phyloP scores from a whole-genome alignment of 2,113 vertebrate genomes.

The Notarius lentiginosus region DNA sequence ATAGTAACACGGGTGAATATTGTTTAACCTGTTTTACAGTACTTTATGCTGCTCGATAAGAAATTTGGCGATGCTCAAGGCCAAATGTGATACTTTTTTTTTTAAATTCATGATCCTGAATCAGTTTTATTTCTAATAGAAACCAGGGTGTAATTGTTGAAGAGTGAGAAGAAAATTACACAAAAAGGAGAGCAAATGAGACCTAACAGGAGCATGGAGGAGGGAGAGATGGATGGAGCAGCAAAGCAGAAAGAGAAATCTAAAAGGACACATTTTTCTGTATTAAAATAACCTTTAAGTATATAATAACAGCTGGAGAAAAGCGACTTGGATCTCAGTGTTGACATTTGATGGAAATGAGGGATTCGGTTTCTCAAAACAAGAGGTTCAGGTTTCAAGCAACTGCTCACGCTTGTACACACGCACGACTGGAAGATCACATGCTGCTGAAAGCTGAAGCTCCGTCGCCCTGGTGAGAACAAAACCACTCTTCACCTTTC shows the following conservation, averaged over 20 bases:
- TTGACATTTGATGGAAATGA: neutral
- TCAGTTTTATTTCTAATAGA: neutral
- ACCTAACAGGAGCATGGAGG: neutral
- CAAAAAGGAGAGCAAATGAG: neutral
- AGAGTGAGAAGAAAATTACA: neutral
- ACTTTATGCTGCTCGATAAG: neutral
- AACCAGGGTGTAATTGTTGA: neutral
- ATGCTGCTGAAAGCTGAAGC: conserved; percentile 2
- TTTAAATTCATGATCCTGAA: neutral
- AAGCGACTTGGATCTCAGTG: neutral
- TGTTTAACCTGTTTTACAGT: neutral
- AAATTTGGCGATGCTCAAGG: neutral
- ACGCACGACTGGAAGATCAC: neutral
- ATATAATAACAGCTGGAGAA: neutral
- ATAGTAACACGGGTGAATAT: neutral
- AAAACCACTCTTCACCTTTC: neutral
- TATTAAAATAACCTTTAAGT: neutral
- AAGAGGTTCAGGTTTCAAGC: neutral
- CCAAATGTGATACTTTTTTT: neutral
- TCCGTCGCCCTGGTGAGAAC: neutral
- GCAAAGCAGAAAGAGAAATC: neutral
- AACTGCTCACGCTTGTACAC: neutral
- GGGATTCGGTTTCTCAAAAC: neutral
- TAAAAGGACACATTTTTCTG: neutral
- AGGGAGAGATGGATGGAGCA: neutral